These are phyloP conservation scores for Aspiorhynchus laticeps DNA, from an alignment of 2,113 vertebrate species.

Conservation along the genomic window DNA sequence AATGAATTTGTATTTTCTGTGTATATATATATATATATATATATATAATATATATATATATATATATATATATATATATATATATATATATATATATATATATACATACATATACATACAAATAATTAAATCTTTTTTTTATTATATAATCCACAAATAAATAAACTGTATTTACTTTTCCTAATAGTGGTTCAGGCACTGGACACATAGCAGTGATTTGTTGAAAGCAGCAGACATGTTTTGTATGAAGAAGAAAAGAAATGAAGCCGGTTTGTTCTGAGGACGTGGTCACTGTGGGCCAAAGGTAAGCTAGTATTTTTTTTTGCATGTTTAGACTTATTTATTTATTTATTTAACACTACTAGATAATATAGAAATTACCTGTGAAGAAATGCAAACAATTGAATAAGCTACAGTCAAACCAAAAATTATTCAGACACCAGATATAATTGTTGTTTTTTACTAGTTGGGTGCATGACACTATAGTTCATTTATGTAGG, in stretches of 20 bases:
- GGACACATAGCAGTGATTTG: constrained; percentile 27
- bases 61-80: no score
- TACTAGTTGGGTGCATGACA: no score
- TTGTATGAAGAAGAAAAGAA: constrained; percentile 44
- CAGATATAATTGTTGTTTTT: no score
- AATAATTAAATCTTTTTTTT: no score
- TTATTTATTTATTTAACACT: not conserved
- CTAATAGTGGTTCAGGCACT: not conserved
- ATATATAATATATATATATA: no score
- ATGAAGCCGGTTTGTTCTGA: not conserved
- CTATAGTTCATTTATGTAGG: no score
- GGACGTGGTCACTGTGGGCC: constrained; percentile 36
- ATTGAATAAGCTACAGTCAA: not conserved
- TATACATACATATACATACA: no score
- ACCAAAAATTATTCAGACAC: no score
- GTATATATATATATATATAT: no score
- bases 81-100: no score
- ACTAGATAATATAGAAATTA: not conserved
- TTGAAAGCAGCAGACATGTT: constrained; percentile 5
- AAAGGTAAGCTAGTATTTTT: constrained; percentile 42
- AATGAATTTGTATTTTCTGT: no score
- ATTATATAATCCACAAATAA: no score
- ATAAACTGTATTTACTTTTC: not conserved
- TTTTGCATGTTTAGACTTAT: not conserved
- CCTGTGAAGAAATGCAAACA: not conserved